Evolutionary conservation across 2,888 invertebrate genomes (phyloP).

Genomic region (Tromatobia lineatoria): DNA sequence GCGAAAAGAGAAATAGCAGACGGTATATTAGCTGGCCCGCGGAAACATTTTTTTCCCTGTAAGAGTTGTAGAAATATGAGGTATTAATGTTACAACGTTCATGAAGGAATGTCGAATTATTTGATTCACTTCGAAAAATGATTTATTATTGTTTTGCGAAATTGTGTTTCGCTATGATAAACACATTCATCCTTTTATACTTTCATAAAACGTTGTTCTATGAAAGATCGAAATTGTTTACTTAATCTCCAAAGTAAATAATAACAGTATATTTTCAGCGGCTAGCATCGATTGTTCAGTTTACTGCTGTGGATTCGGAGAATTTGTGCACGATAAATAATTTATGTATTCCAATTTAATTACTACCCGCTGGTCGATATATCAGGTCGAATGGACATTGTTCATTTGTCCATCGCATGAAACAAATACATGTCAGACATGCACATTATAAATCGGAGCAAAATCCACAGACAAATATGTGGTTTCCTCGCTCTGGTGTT

Average conservation of each 20-base stretch:
- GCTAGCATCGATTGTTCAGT: not conserved
- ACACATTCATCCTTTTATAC: not conserved
- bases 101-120: not conserved
- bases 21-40: too few species aligned
- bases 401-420: not conserved
- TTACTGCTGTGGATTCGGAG: not conserved
- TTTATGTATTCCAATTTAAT: conserved; percentile 15
- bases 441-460: not conserved
- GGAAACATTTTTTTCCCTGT: too few species aligned
- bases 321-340: conserved; percentile 4
- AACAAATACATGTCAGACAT: not conserved
- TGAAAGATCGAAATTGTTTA: not conserved
- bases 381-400: not conserved
- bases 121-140: not conserved
- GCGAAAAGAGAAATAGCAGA: too few species aligned
- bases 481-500: not conserved
- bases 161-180: too few species aligned
- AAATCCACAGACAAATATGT: conserved; percentile 10
- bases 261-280: not conserved
- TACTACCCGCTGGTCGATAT: not conserved
- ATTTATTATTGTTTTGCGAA: not conserved
- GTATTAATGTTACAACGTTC: too few species aligned
- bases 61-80: too few species aligned
- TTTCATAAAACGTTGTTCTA: not conserved
- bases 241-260: not conserved